Evolutionary conservation across 2,113 vertebrate species (phyloP).

Genomic region (Tetraodon nigroviridis): DNA sequence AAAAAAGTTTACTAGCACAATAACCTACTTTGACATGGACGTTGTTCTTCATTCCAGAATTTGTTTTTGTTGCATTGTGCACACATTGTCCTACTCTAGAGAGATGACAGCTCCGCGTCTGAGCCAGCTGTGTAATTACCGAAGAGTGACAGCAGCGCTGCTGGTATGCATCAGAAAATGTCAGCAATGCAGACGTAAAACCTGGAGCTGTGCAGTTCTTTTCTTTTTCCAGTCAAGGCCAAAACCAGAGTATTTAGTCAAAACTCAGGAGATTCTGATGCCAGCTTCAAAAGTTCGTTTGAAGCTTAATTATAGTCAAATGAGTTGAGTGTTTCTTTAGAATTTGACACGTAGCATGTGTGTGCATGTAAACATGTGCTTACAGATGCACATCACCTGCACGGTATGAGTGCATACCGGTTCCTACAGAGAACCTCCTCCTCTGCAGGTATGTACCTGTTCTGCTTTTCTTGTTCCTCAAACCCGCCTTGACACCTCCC

Average conservation of each 20-base stretch:
- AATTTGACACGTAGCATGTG: neutral
- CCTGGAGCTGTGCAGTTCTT: neutral
- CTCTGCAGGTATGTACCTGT: conserved; percentile 38
- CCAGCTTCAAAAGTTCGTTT: no score
- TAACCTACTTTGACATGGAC: neutral
- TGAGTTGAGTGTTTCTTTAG: no score
- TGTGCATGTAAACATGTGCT: conserved; percentile 10
- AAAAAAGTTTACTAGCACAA: neutral
- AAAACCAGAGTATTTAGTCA: no score
- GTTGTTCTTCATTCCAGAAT: conserved; percentile 7
- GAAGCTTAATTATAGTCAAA: no score
- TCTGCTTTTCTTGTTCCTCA: conserved; percentile 43
- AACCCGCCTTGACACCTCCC: conserved; percentile 25
- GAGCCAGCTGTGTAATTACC: conserved; percentile 54
- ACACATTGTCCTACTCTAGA: conserved; percentile 6
- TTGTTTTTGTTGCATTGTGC: conserved; percentile 24
- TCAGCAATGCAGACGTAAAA: conserved; percentile 48
- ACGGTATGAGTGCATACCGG: conserved; percentile 19
- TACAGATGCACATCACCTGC: conserved; percentile 11
- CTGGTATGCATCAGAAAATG: conserved; percentile 37
- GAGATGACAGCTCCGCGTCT: conserved; percentile 35
- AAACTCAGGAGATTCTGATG: no score
- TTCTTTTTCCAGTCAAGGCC: no score
- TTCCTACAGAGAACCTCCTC: conserved; percentile 5
- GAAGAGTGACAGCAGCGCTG: conserved; percentile 34